phyloP scores from a whole-genome alignment of 2,888 invertebrate species.

The Caprella mutica region DNA sequence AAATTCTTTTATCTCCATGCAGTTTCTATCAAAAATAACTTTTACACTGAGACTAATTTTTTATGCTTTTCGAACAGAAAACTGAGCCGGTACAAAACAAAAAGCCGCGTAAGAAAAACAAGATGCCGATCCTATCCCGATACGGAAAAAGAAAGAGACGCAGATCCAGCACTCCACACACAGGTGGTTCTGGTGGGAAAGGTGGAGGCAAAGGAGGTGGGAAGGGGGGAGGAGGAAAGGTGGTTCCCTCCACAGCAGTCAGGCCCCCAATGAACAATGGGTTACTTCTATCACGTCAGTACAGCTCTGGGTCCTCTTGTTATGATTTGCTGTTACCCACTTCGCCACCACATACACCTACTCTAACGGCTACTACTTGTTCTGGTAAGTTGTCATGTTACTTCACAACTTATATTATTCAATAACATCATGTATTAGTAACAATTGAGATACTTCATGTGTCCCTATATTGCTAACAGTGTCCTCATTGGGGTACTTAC shows the following conservation, averaged over 20 bases:
- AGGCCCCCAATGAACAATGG: constrained; percentile 30
- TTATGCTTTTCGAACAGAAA: too few relatives aligned
- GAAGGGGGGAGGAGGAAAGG: neutral
- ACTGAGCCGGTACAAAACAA: constrained; percentile 10
- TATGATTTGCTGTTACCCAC: constrained; percentile 20
- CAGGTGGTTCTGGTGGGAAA: neutral
- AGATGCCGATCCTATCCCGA: constrained; percentile 28
- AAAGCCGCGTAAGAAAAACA: constrained; percentile 25
- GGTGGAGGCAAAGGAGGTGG: neutral
- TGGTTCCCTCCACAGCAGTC: constrained; percentile 32
- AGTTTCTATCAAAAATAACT: too few relatives aligned
- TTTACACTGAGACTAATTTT: too few relatives aligned
- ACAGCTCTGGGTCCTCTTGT: neutral
- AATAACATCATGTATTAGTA: neutral
- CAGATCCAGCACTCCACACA: constrained; percentile 23
- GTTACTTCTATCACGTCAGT: constrained; percentile 15
- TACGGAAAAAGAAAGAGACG: constrained; percentile 30
- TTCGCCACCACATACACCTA: constrained; percentile 30
- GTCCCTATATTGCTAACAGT: too few relatives aligned
- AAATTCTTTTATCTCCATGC: too few relatives aligned
- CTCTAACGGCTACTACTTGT: constrained; percentile 23
- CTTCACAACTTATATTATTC: neutral
- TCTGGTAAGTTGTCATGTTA: constrained; percentile 15
- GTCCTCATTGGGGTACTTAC: too few relatives aligned
- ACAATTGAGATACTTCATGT: too few relatives aligned